These are phyloP conservation scores for Agrypnia vestita DNA, from an alignment of 1,140 invertebrate genomes.

Conservation along the genomic window DNA sequence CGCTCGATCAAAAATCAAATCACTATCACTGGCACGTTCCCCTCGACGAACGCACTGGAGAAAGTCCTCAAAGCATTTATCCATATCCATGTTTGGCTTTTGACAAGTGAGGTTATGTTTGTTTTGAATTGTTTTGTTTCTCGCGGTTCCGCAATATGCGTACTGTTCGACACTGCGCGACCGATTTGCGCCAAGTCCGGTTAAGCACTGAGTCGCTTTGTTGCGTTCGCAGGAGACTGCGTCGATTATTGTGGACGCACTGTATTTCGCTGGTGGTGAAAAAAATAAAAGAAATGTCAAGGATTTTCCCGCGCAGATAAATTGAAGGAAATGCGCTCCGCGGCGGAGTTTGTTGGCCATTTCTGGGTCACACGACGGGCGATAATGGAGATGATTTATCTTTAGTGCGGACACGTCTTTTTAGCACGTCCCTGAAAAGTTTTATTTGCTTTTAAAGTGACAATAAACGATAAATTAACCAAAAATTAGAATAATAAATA, in stretches of 20 bases:
- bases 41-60: conserved; percentile 7
- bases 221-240: conserved; percentile 18
- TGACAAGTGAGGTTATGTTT: background rate
- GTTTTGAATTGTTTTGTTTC: conserved; percentile 6
- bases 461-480: too few species aligned
- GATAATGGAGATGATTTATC: too few species aligned
- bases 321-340: background rate
- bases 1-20: background rate
- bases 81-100: background rate
- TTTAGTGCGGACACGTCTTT: too few species aligned
- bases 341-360: background rate
- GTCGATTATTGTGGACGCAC: background rate
- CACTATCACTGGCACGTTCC: background rate
- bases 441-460: too few species aligned
- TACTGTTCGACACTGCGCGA: conserved; percentile 9
- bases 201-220: conserved; percentile 21
- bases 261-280: background rate
- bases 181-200: background rate
- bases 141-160: conserved; percentile 16
- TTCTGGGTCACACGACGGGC: conserved; percentile 10
- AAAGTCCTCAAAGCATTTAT: conserved; percentile 1
- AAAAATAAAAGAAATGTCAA: conserved; percentile 34
- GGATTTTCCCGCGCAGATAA: conserved; percentile 18
- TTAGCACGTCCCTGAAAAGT: too few species aligned
- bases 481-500: too few species aligned